Percentiles rank a stretch among this genome's conserved stretches.
Evolutionary conservation across 2,797 vertebrate genomes (phyloP).

Genomic region (Mycteria americana): DNA sequence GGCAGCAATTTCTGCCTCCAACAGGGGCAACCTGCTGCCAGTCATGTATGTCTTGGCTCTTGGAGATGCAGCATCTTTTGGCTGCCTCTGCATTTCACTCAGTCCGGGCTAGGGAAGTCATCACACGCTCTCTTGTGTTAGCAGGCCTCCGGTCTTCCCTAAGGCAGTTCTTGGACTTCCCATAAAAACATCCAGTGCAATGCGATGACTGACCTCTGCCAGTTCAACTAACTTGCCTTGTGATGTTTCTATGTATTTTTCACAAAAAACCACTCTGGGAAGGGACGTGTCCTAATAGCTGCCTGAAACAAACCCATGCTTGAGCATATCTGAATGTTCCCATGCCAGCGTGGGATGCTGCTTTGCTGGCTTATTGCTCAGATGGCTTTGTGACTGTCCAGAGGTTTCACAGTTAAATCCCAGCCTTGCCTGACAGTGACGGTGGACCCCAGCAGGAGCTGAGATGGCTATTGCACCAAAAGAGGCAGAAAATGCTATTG

Average conservation of each 20-base stretch:
- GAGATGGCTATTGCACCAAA: slow-evolving; percentile 40
- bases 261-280: background rate
- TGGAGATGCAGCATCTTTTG: background rate
- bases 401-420: background rate
- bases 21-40: background rate
- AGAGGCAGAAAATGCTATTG: slow-evolving; percentile 38
- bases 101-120: accelerated
- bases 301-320: background rate
- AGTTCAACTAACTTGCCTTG: background rate
- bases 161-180: background rate
- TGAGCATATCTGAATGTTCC: background rate
- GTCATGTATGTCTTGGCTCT: background rate
- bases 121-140: background rate
- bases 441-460: background rate
- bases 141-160: background rate
- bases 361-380: background rate
- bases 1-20: background rate
- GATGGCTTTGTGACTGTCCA: background rate
- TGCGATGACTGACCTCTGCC: background rate
- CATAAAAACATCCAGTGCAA: background rate
- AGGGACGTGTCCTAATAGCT: background rate
- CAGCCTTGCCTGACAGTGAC: background rate
- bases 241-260: background rate
- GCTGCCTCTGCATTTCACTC: background rate
- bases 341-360: background rate